Evolutionary conservation across 2,113 vertebrate species (phyloP).

Genomic region (Paracanthobrama guichenoti): DNA sequence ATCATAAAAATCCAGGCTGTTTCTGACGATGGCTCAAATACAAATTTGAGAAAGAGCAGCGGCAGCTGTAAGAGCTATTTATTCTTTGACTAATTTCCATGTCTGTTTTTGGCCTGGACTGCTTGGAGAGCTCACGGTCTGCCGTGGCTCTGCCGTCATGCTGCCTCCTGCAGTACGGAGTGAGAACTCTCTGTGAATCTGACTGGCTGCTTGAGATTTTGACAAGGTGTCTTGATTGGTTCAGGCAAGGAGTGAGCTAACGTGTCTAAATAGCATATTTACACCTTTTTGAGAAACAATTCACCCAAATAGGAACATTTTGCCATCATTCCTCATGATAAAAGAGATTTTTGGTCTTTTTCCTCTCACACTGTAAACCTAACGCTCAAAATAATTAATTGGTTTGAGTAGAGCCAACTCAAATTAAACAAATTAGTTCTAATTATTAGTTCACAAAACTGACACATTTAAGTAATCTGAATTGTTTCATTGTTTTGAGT

Average conservation of each 20-base stretch:
- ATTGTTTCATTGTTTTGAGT: too few species aligned
- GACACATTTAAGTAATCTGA: too few species aligned
- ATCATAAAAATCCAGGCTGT: conserved; percentile 39
- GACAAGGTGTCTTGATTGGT: not conserved
- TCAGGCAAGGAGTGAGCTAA: not conserved
- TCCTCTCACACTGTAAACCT: too few species aligned
- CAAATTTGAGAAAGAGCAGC: conserved; percentile 36
- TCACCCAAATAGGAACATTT: not conserved
- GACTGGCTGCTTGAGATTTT: not conserved
- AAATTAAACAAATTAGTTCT: too few species aligned
- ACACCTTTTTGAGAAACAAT: not conserved
- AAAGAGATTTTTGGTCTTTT: not conserved
- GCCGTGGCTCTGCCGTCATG: conserved; percentile 4
- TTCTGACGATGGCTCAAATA: conserved; percentile 33
- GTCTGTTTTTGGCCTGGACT: conserved; percentile 27
- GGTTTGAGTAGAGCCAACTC: too few species aligned
- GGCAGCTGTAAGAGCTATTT: conserved; percentile 32
- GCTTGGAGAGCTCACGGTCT: conserved; percentile 11
- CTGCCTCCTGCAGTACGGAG: conserved; percentile 41
- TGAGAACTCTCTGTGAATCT: not conserved
- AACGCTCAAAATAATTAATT: too few species aligned
- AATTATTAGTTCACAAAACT: too few species aligned
- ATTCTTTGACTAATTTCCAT: conserved; percentile 44
- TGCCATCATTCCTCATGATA: not conserved
- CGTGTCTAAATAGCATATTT: not conserved